Base-by-base conservation (phyloP, 2,797 vertebrate species). In the Pachyuromys duprasi region DNA sequence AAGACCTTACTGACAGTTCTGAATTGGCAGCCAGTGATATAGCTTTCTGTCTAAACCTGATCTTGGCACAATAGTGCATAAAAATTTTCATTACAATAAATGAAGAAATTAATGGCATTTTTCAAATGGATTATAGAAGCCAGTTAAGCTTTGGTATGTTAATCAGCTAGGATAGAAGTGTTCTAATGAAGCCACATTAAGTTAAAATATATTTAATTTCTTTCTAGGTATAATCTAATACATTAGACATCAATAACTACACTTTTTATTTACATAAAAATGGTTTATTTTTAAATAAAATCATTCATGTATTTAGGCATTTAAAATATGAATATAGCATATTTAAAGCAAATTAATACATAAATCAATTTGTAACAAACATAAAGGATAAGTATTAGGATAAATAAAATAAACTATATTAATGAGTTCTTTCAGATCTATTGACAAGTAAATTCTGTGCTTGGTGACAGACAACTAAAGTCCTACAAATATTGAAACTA, bases 321-420 rank as follows among this genome's bases (percentile, higher is more conserved):
- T 89, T 24, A 74, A 96, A 90, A 62, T 18, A 69, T 36, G 5
- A 81, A 22, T 36, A n/a, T 76, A 31, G 95, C 60, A 36, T 8
- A 36, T 57, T 67, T 76, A 81, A 92, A 74, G 57, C 36, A 86
- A n/a, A 3, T n/a, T 20, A 20, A 53, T 65, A 83, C 24, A 83
- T 95, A 81, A 83, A 81, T 45, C 62, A 53, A 90, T 69, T 69
- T 79, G 2, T 12, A 67, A 33, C 42, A 80, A 89, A 79, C 7
- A 62, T 12, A 91, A 94, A 92, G 5, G 31, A 49, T 63, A 80
- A 17, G 24, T 83, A 65, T 70, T 83, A 18, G 3, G 0, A 45
- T 57, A 57, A 75, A 74, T 13, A 2, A 83, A 89, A 8, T 12
- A 57, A 76, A 39, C 14, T 70, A 70, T 60, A 55, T 72, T 63